Conservation (phyloP, 1,140 invertebrate genomes). For the Hycleus cichorii region DNA sequence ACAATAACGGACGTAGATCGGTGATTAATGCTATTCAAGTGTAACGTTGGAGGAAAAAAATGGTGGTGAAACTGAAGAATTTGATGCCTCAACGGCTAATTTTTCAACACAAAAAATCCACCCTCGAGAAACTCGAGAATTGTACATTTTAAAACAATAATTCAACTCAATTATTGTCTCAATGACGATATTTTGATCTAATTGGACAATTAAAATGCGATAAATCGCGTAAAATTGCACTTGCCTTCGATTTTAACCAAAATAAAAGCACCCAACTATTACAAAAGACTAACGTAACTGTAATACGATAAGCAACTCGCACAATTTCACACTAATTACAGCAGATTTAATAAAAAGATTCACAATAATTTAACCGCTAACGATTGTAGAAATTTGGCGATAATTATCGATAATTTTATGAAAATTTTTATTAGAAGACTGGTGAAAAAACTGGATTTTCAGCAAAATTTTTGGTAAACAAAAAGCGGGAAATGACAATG, state of each 20-base stretch:
- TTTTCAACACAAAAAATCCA: neutral
- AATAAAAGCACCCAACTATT: neutral
- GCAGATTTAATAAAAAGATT: neutral
- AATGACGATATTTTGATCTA: too few relatives aligned
- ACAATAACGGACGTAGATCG: neutral
- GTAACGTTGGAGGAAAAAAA: conserved; percentile 31
- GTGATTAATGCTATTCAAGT: conserved; percentile 16
- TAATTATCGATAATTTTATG: neutral
- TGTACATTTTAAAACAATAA: neutral
- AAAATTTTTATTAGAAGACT: neutral
- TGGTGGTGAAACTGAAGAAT: conserved; percentile 28
- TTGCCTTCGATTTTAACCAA: neutral
- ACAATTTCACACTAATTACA: neutral
- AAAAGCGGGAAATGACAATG: conserved; percentile 11
- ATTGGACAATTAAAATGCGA: neutral
- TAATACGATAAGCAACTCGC: neutral
- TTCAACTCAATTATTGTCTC: neutral
- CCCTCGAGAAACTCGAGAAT: neutral
- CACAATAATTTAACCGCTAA: neutral
- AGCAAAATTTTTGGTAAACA: conserved; percentile 9
- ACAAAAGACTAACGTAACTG: neutral
- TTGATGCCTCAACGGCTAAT: neutral
- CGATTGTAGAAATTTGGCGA: neutral
- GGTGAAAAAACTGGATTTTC: neutral
- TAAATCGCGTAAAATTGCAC: neutral